Percentiles rank a stretch among this genome's conserved stretches.
Conservation (phyloP, 2,113 vertebrate genomes). For the Piprites chloris region DNA sequence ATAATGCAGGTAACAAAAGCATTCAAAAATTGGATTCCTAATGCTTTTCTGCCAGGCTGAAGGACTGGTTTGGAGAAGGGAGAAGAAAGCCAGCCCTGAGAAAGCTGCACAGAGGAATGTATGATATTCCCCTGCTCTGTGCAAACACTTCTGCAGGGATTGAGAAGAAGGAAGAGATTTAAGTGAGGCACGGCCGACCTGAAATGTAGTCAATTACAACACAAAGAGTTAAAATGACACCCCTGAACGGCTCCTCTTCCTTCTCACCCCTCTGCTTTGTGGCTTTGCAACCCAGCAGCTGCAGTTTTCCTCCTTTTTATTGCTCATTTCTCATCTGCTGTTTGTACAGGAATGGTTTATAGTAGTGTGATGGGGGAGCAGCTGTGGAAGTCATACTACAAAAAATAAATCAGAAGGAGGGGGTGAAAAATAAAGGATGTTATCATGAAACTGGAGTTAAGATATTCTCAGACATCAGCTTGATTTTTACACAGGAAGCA, state of each 20-base stretch:
- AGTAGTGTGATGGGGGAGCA: neutral
- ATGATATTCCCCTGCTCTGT: neutral
- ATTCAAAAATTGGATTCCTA: slow-evolving; percentile 40
- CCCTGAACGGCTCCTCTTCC: neutral
- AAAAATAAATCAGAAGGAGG: neutral
- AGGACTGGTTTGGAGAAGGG: slow-evolving; percentile 23
- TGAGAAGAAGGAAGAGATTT: slow-evolving; percentile 31
- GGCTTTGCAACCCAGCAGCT: neutral
- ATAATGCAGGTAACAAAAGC: slow-evolving; percentile 57
- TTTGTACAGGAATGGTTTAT: neutral
- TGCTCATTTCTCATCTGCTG: neutral
- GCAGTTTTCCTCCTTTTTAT: neutral
- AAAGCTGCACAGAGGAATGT: slow-evolving; percentile 1
- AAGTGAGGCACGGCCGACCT: neutral
- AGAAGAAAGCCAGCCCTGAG: slow-evolving; percentile 42
- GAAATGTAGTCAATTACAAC: slow-evolving; percentile 58
- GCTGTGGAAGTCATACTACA: neutral
- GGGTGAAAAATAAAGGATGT: neutral
- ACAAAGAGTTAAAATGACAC: slow-evolving; percentile 54
- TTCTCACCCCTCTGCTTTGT: neutral
- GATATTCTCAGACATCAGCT: neutral
- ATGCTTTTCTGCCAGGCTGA: neutral
- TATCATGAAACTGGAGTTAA: neutral
- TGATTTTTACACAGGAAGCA: neutral
- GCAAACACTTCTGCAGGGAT: neutral